Percentiles rank a stretch among this genome's conserved stretches.
Evolutionary conservation across 2,888 invertebrate genomes (phyloP).

Genomic region (Stenodema calcarata): DNA sequence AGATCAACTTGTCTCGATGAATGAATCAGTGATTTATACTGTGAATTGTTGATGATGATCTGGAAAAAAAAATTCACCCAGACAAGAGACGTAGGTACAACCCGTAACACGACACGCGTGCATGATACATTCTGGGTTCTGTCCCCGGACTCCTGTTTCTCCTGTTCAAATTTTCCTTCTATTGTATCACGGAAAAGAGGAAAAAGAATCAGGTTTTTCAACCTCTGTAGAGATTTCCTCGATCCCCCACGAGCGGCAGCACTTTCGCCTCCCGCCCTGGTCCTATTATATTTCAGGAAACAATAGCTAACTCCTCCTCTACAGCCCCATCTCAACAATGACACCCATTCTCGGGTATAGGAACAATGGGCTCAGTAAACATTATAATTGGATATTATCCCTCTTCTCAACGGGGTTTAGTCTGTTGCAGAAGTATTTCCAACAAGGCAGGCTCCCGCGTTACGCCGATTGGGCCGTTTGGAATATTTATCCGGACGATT

Average conservation of each 20-base stretch:
- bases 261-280: background rate
- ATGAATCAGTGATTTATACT: background rate
- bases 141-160: background rate
- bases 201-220: background rate
- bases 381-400: background rate
- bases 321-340: background rate
- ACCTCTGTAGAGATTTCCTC: background rate
- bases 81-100: no score
- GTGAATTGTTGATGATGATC: background rate
- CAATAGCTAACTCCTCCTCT: background rate
- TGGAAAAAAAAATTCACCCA: background rate
- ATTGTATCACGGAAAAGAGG: background rate
- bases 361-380: slow-evolving; percentile 2
- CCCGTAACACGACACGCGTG: background rate
- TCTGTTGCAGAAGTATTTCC: background rate
- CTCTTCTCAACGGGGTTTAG: background rate
- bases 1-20: background rate
- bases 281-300: background rate
- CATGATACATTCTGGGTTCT: background rate
- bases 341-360: background rate
- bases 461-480: background rate
- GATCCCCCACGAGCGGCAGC: background rate
- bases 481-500: background rate
- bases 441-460: background rate
- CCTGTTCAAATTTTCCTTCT: background rate